These are phyloP conservation scores for Pyrgilauda ruficollis DNA, from an alignment of 2,113 vertebrate species.

Conservation along the genomic window DNA sequence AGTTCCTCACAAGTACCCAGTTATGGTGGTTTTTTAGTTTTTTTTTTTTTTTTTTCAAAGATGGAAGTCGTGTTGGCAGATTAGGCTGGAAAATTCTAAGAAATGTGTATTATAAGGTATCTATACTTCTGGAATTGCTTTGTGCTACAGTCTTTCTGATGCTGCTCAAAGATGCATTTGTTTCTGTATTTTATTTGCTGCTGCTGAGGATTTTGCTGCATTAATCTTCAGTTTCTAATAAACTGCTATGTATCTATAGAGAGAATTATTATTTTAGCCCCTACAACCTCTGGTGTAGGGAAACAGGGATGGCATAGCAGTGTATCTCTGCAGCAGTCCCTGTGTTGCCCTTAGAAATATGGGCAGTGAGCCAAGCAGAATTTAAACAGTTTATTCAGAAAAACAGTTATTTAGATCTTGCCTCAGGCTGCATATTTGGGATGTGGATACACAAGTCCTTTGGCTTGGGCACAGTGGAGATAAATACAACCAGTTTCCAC, in stretches of 20 bases:
- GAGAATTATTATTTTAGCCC: not conserved
- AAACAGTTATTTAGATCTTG: not conserved
- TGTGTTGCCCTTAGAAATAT: not conserved
- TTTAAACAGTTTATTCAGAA: not conserved
- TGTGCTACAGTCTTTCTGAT: not conserved
- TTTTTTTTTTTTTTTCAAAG: not conserved
- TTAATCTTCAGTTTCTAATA: not conserved
- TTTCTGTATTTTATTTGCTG: not conserved
- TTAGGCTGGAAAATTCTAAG: not conserved
- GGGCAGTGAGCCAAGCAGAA: not conserved
- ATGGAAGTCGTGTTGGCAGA: not conserved
- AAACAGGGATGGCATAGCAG: rapidly evolving
- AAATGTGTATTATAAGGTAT: not conserved
- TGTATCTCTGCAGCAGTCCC: not conserved
- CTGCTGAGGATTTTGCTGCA: not conserved
- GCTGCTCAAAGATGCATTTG: not conserved
- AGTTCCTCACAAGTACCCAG: not conserved
- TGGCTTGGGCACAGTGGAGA: not conserved
- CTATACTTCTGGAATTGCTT: not conserved
- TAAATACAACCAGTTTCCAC: not conserved
- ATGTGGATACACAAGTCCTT: not conserved
- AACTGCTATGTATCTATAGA: not conserved
- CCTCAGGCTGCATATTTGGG: not conserved
- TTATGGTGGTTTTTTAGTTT: not conserved
- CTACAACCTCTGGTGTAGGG: not conserved